Evolutionary conservation across 2,888 invertebrate species (phyloP), one percentile per base, ranked within the genome.

Genomic region (Cecidostiba fungosa): DNA sequence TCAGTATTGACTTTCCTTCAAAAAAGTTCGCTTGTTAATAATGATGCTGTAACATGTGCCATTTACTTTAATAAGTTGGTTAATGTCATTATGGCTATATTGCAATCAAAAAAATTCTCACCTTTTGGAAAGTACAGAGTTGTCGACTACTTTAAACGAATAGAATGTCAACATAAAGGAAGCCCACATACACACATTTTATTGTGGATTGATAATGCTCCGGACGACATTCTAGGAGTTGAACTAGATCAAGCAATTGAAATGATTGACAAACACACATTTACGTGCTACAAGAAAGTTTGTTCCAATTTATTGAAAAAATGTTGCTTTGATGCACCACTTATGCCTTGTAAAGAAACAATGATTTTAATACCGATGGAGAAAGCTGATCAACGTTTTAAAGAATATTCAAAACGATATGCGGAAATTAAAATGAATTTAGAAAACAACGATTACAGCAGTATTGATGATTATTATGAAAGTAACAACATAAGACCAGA

Each of bases 1-100:
- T 6, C 39, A 3, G 39, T 3, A 39, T 6, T 5, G 6, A 6
- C 3, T 39, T 39, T 5, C 39, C 3, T 39, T 39, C 4, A 39
- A 5, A 39, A 39, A 39, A 39, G 4, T 39, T 39, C 39, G 6
- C 6, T 39, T 3, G 6, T 90, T 10, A 90, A 89, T 88, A 89
- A 87, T 32, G 88, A 87, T 80, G 69, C 88, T 23, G 85, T 88
- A 26, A 88, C 88, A 0, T 88, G 88, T 84, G 86, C 86, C 4
- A 84, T 88, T 70, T 85, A 91, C 85, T 93, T 93, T 80, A 90
- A 93, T 87, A 89, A 88, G 85, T 19, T 89, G 4, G 76, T 88
- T 0, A 83, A 87, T 62, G 73, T 84, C 26, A 12, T 88, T 1
- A 85, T 89, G 69, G 47, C 39, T n/a, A 81, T 88, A n/a, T 69